Base-by-base conservation (phyloP, 53 echinoderm and acorn worm genomes). In the Paelopatides confundens region DNA sequence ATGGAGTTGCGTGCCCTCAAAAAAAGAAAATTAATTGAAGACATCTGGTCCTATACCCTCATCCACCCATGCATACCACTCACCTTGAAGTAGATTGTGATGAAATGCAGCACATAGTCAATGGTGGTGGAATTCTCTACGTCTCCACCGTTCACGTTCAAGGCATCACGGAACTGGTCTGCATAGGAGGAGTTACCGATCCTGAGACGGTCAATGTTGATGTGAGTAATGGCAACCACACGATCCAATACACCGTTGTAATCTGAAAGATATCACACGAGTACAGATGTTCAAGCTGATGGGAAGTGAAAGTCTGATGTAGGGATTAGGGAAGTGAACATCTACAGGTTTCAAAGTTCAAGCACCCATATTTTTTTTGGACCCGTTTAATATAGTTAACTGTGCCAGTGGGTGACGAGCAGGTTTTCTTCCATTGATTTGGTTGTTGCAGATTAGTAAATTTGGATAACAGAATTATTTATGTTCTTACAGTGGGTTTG, bases 61-160 rank as follows among this genome's bases (percentile, higher is more conserved):
- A n/a, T n/a, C n/a, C n/a, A n/a, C 24, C 7, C 65, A 9, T 9
- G n/a, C 65, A 64, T 31, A 67, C 6, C 32, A 67, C 65, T 27
- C 82, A 93, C 97, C 95, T 97, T 97, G 66, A 93, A 97, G 38
- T 90, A 95, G 62, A 96, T 93, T 9, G 97, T 97, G 66, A 97
- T 11, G 88, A 97, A 93, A 86, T 97, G 97, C 86, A 97, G 76
- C 85, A 97, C 34, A 76, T 97, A 97, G 65, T 97, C 93, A 17
- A 88, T 12, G 14, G 64, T 39, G 27, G 85, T 66, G 24, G 97
- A 95, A 21, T 86, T 90, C 33, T 95, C 95, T 3, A 90, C 78
- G 85, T 95, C 95, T 9, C 95, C 97, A 0, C 97, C 95, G 65
- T 97, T 97, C 23, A 97, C 97, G 47, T 97, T 97, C 95, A 97